Evolutionary conservation across 2,888 invertebrate species (phyloP).

Genomic region (Morpho achilles): DNA sequence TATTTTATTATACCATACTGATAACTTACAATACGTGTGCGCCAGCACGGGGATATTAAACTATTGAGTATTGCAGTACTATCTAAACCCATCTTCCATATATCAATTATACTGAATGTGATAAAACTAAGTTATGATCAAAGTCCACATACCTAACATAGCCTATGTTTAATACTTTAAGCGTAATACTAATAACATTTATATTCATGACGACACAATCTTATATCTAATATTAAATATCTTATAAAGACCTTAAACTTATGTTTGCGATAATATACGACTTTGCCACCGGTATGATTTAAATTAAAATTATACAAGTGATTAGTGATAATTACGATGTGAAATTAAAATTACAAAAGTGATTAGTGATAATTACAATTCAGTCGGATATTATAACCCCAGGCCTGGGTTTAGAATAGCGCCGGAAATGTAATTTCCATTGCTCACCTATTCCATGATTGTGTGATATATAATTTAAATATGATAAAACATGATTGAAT

Average conservation of each 20-base stretch:
- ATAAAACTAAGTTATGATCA: constrained; percentile 38
- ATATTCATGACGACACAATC: constrained; percentile 43
- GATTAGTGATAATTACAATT: neutral
- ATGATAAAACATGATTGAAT: too few species aligned
- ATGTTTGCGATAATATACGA: constrained; percentile 6
- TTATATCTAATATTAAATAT: constrained; percentile 27
- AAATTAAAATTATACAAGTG: too few species aligned
- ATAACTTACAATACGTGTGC: constrained; percentile 55
- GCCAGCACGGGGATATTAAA: constrained; percentile 37
- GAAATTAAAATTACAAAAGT: too few species aligned
- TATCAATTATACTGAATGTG: constrained; percentile 62
- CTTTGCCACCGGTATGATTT: neutral
- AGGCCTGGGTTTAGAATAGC: too few species aligned
- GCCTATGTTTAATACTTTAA: constrained; percentile 24
- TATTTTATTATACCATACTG: constrained; percentile 32
- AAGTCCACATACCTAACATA: constrained; percentile 24
- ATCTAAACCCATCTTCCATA: constrained; percentile 40
- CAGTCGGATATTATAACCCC: too few species aligned
- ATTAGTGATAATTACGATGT: neutral
- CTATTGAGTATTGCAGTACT: constrained; percentile 76
- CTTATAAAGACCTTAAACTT: constrained; percentile 19
- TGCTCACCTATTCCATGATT: too few species aligned
- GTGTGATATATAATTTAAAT: too few species aligned
- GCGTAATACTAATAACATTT: constrained; percentile 31
- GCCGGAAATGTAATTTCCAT: too few species aligned